Conservation (phyloP, 2,888 invertebrate genomes). For the Buathra laborator region DNA sequence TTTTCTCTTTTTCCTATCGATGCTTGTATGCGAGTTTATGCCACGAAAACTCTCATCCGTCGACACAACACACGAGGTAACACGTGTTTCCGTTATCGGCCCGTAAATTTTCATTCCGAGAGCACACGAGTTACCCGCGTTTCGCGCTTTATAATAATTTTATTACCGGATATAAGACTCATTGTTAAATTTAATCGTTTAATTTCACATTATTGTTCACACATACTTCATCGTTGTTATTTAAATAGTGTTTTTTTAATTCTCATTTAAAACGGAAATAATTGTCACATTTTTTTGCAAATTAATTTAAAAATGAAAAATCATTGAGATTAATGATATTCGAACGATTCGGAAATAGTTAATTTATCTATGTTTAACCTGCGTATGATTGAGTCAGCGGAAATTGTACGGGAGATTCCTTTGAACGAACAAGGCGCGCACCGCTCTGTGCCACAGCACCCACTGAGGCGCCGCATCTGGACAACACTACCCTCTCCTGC, state of each 20-base stretch:
- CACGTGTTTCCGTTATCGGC: slow-evolving; percentile 50
- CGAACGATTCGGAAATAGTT: not conserved
- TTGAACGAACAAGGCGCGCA: slow-evolving; percentile 72
- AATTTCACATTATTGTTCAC: slow-evolving; percentile 1
- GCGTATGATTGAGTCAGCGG: not conserved
- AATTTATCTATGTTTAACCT: not conserved
- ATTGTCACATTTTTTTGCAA: not conserved
- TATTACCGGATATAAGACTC: not conserved
- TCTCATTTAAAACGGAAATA: not conserved
- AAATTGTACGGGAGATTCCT: slow-evolving; percentile 15
- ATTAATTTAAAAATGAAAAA: not conserved
- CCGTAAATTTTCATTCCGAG: slow-evolving; percentile 31
- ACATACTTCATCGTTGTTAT: not conserved
- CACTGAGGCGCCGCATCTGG: slow-evolving; percentile 82
- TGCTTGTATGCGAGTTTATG: slow-evolving; percentile 13
- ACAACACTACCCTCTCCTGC: slow-evolving; percentile 78
- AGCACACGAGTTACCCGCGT: not conserved
- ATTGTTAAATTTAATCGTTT: not conserved
- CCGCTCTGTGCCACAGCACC: slow-evolving; percentile 82
- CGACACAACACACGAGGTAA: slow-evolving; percentile 39
- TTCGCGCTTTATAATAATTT: slow-evolving; percentile 26
- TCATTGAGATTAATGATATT: not conserved
- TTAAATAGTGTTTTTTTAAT: not conserved
- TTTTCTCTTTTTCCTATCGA: slow-evolving; percentile 19
- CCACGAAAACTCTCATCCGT: slow-evolving; percentile 8